Evolutionary conservation across 92 coral and sea anemone species (phyloP), one percentile per base, ranked within the genome.

Genomic region (Parazoanthus swiftii): DNA sequence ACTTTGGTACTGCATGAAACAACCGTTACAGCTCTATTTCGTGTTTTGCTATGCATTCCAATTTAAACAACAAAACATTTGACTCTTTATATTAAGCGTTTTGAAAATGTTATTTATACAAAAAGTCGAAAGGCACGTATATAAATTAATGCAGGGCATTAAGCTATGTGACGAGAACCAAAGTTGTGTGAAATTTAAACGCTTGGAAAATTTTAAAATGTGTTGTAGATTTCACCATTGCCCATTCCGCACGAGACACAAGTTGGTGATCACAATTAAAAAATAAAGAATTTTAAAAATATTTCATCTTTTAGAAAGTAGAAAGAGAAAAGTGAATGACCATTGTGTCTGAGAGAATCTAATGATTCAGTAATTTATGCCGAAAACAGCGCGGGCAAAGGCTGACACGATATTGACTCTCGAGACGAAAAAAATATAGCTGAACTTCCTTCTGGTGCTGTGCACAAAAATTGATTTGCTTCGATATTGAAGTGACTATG

Each of bases 121-220:
- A 38, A 25, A 65, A 23, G 68, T 58, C 25, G 25, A 74, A 74
- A 71, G 43, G 18, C 87, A 71, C 87, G 87, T 43, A 16, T 42
- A 39, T 50, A 7, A 37, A 82, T 82, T 7, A 33, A 82, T 67
- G 76, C 86, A 82, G 75, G 59, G 23, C 16, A 42, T 65, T 66
- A 66, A 65, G 20, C 39, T 11, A 20, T 18, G 74, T 63, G 74
- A 11, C 15, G 33, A 67, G 6, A 42, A 16, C 10, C 10, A 46
- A 35, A 44, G 16, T 71, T 15, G 38, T 8, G 42, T 48, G 87
- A 48, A 71, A 58, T 46, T 23, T 39, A 48, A 48, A 10, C 51
- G 11, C 8, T 48, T 48, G 51, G 51, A 48, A 11, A 54, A 13
- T 54, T 2, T 51, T 2, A 2, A 14, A 54, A 10, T 48, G 9